Evolutionary conservation across 2,888 invertebrate species (phyloP).

Genomic region (Drosophila glabriapex): DNA sequence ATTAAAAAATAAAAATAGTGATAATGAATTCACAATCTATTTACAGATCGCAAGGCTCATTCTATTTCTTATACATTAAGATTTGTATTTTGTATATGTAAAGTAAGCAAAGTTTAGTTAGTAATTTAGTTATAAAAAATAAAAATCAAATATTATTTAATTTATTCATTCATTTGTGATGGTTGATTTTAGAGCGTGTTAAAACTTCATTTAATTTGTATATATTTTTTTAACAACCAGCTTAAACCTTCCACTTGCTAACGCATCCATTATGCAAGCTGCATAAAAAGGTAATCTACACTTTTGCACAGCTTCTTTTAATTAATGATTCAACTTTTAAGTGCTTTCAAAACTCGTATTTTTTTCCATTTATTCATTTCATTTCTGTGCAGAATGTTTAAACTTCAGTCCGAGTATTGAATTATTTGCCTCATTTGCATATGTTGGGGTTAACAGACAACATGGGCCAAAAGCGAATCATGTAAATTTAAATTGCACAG

Average conservation of each 20-base stretch:
- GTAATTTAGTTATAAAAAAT: not conserved
- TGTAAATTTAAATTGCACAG: constrained; percentile 36
- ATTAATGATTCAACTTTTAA: not conserved
- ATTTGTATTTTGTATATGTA: not conserved
- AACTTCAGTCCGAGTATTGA: not conserved
- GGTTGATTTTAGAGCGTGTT: not conserved
- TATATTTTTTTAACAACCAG: not conserved
- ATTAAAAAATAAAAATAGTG: not conserved
- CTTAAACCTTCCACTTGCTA: not conserved
- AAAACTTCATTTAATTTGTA: not conserved
- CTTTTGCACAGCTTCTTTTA: not conserved
- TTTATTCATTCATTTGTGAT: not conserved
- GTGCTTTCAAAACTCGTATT: not conserved
- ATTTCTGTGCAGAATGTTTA: not conserved
- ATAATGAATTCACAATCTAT: not conserved
- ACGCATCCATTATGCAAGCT: not conserved
- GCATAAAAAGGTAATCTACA: not conserved
- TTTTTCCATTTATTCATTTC: not conserved
- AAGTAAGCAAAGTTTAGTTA: no score
- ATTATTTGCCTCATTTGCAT: constrained; percentile 29
- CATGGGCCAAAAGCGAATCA: constrained; percentile 44
- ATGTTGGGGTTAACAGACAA: constrained; percentile 32
- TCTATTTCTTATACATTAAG: not conserved
- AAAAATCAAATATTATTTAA: not conserved
- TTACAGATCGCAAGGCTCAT: not conserved